Evolutionary conservation across 2,113 vertebrate genomes (phyloP).

Genomic region (Fregetta grallaria): DNA sequence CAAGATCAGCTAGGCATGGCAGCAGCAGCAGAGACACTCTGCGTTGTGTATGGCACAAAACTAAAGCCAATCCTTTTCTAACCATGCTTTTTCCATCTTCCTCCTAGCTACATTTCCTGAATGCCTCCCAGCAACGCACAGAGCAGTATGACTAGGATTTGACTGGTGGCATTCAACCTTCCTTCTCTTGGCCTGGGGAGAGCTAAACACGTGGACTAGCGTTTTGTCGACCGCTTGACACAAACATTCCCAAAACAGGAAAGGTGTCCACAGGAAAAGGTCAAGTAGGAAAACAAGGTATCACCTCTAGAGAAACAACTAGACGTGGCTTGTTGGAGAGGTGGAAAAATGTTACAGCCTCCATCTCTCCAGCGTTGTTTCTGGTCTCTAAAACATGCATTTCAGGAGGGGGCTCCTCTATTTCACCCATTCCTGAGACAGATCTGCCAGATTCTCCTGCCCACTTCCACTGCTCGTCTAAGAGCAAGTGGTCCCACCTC

Average conservation of each 20-base stretch:
- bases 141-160: background rate
- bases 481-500: background rate
- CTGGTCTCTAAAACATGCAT: background rate
- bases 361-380: background rate
- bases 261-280: background rate
- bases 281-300: background rate
- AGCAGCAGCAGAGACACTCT: background rate
- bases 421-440: background rate
- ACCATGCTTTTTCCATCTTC: background rate
- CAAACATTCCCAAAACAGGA: background rate
- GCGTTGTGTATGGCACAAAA: background rate
- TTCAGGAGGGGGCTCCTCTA: background rate
- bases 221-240: background rate
- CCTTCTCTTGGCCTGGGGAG: background rate
- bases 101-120: background rate
- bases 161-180: background rate
- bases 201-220: background rate
- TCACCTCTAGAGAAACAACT: background rate
- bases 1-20: rapidly evolving
- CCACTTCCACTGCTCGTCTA: background rate
- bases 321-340: background rate
- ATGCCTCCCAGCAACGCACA: background rate
- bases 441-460: background rate
- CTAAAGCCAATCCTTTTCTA: background rate
- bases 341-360: background rate